Evolutionary conservation across 1,140 invertebrate species (phyloP).

Genomic region (Ceratitis capitata): DNA sequence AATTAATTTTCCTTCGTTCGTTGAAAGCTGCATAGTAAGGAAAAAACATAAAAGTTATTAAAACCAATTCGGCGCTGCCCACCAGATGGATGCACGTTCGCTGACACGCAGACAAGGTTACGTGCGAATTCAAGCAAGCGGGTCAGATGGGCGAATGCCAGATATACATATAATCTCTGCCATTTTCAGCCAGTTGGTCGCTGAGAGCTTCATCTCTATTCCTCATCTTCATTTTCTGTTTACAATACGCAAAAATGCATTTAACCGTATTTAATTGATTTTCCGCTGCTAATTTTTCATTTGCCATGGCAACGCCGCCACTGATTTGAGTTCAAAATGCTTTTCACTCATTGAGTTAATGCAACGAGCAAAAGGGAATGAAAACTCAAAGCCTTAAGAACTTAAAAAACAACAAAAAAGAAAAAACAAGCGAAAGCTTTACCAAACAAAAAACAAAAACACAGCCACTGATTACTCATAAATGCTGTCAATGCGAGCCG

Average conservation of each 20-base stretch:
- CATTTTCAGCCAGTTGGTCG: neutral
- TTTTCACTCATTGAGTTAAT: neutral
- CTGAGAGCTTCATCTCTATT: neutral
- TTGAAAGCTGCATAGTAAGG: too few relatives aligned
- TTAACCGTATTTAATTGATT: constrained; percentile 31
- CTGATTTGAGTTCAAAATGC: neutral
- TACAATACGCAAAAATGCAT: neutral
- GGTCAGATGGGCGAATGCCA: too few relatives aligned
- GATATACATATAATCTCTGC: too few relatives aligned
- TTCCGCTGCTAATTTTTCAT: constrained; percentile 25
- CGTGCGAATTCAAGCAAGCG: too few relatives aligned
- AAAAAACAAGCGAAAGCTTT: neutral
- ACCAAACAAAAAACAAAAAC: neutral
- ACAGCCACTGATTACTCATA: neutral
- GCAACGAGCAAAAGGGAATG: neutral
- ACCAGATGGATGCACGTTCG: neutral
- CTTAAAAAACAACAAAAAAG: constrained; percentile 6
- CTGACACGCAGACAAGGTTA: neutral
- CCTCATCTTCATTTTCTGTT: neutral
- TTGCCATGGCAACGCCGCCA: constrained; percentile 29
- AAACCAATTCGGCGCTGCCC: neutral
- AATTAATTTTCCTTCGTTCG: constrained; percentile 2
- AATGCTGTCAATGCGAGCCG: neutral
- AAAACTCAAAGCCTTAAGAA: neutral
- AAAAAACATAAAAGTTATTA: neutral